Base-by-base conservation (phyloP, 2,797 vertebrate genomes). In the Chelidonichthys spinosus region DNA sequence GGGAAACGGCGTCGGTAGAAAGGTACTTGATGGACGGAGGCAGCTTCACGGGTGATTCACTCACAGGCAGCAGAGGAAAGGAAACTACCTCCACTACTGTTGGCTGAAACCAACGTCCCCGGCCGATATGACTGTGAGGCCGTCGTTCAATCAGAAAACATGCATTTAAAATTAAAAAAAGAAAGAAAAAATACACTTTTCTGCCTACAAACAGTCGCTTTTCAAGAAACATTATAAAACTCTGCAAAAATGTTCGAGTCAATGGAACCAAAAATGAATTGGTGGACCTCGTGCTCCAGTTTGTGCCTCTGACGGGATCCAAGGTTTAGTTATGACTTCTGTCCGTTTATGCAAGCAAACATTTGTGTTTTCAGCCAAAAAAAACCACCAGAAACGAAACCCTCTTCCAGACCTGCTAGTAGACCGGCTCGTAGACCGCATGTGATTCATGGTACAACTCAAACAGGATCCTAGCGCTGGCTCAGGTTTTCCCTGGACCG, bases 21-120 rank as follows among this genome's bases (percentile, higher is more conserved):
- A 91, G 85, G 83, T 81, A 72, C 63, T 67, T 32, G 9, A 76
- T 70, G 81, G 74, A 82, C 13, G 71, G 81, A 87, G 79, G 87
- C 79, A 81, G 87, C 70, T 79, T 74, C 79, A 78, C 71, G 55
- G 50, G 43, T 70, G 70, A 76, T 63, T 73, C 76, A 73, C 78
- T 77, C 76, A 84, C 86, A 86, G 81, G 80, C 84, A 81, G 78
- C 80, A 76, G 75, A 83, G 76, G 3, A 32, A 11, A 11, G 68
- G 63, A 63, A 72, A 72, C 69, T 44, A 79, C 59, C 63, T 77
- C 76, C 81, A 75, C 78, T 54, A 80, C 76, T 67, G 76, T 37
- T 74, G 71, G 64, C 65, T 69, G 81, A 55, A 74, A 81, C 82
- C 87, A 56, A 70, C 74, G 53, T 49, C 78, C 77, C 66, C 35